Evolutionary conservation across 2,113 vertebrate species (phyloP), one percentile per base, ranked within the genome.

Genomic region (Stomatorhinus ivindoensis): DNA sequence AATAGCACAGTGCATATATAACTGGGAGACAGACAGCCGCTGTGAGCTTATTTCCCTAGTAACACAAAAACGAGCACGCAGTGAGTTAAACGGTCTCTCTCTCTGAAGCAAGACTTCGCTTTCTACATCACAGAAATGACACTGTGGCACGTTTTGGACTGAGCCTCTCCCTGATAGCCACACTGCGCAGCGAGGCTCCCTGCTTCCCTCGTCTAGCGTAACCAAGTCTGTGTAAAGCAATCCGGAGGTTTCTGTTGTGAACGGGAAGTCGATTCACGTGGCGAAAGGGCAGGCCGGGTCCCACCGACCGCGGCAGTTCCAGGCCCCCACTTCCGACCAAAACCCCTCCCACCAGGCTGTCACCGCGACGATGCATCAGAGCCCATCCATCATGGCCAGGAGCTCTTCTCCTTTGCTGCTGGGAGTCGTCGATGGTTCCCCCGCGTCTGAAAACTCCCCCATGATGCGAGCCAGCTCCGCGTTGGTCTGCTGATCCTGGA

Each of bases 381-480:
- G 94, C 65, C 94, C 95, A 7, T 99, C 98, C 98, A 99, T 99
- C 96, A 99, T 96, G 80, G 98, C 97, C 61, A 99, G 94, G 87
- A 99, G 94, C 90, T 99, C 98, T 0, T 98, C 98, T 13, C 98
- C 98, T 91, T 98, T 99, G 93, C 91, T 97, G 94, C 92, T 97
- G 91, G 91, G 42, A 31, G 92, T 94, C 80, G 31, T 90, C 19
- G 92, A 91, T 0, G 94, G 93, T 90, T 96, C 95, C 65, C 94
- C 96, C 0, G 91, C 91, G 89, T 96, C 94, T 11, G 95, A 96
- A 91, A 99, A 95, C 92, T 98, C 96, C 0, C 97, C 98, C 96
- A 98, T 97, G 95, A 99, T 99, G 89, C 96, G 97, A 83, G 95
- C 94, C 91, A 99, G 94, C 93, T 97, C 97, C 48, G 96, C 95